These are phyloP conservation scores for Drosophila nigrodunni DNA, from an alignment of 1,140 invertebrate species.

Conservation along the genomic window DNA sequence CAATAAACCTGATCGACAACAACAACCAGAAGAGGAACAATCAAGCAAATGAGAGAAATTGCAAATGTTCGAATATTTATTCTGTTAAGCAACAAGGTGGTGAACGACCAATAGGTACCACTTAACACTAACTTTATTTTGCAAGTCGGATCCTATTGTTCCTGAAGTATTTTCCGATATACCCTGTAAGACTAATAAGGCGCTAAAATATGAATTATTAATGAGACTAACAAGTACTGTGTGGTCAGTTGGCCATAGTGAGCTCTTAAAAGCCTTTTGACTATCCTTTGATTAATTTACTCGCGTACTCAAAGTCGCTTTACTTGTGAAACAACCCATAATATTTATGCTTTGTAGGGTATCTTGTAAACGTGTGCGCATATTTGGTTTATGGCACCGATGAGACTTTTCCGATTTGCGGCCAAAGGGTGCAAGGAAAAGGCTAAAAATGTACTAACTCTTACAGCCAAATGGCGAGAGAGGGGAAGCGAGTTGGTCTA, in stretches of 20 bases:
- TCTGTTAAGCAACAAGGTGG: not conserved
- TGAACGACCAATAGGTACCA: not conserved
- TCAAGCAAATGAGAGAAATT: constrained; percentile 9
- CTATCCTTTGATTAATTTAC: too few species aligned
- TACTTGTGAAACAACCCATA: too few species aligned
- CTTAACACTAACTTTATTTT: not conserved
- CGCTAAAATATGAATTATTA: too few species aligned
- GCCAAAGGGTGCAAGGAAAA: constrained; percentile 24
- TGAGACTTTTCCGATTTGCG: constrained; percentile 22
- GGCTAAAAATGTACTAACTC: constrained; percentile 16
- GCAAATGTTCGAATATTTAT: constrained; percentile 20
- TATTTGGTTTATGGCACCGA: constrained; percentile 38
- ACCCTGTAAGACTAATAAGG: too few species aligned
- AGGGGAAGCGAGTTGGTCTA: not conserved
- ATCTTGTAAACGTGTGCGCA: constrained; percentile 9
- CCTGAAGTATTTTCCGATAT: too few species aligned
- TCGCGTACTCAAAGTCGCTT: too few species aligned
- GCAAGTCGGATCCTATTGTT: not conserved
- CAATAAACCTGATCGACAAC: constrained; percentile 37
- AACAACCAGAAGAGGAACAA: constrained; percentile 11
- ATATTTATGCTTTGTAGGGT: not conserved
- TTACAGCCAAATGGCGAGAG: not conserved
- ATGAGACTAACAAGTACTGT: too few species aligned
- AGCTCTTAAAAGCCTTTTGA: too few species aligned
- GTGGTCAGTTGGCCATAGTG: too few species aligned